Base-by-base conservation (phyloP, 2,797 vertebrate species). In the Acrossocheilus fasciatus region DNA sequence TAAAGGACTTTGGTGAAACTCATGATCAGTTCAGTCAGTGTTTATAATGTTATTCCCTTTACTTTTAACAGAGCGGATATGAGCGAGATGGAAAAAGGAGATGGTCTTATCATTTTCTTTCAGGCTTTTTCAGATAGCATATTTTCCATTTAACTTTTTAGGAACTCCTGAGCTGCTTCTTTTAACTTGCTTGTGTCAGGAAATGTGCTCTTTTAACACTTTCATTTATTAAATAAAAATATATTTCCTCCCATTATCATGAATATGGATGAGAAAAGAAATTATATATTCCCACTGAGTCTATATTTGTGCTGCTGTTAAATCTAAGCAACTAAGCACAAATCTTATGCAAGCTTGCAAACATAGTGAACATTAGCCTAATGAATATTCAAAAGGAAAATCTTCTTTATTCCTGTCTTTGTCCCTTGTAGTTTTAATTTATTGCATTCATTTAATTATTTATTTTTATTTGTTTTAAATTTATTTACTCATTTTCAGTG, bases 241-340 rank as follows among this genome's bases (percentile, higher is more conserved):
- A 47, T 82, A 57, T 77, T 70, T 75, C 17, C 2, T 41, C 47
- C 18, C 70, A 74, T 74, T 52, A 78, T 86, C 47, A 79, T 88
- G 74, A 78, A 86, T 83, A 88, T 88, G 73, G 39, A 86, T 88
- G 26, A 86, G 82, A 70, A 73, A 87, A 57, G 30, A 69, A 73
- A 83, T 74, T 23, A 57, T 54, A 62, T 73, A 50, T 75, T 88
- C 78, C 62, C 43, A 54, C 52, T 79, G 74, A 30, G 43, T 86
- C 52, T 85, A 75, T 54, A 76, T 87, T 76, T 77, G 52, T 84
- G 73, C 73, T 88, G 73, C 45, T 69, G 23, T 76, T 84, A 78
- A 84, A 78, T 69, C 45, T 66, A 69, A 73, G 68, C 81, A 72
- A 57, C 68, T 80, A 81, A 50, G 74, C 54, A 83, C 70, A 77